phyloP scores from a whole-genome alignment of 2,797 vertebrate species.

The Brotula barbata region DNA sequence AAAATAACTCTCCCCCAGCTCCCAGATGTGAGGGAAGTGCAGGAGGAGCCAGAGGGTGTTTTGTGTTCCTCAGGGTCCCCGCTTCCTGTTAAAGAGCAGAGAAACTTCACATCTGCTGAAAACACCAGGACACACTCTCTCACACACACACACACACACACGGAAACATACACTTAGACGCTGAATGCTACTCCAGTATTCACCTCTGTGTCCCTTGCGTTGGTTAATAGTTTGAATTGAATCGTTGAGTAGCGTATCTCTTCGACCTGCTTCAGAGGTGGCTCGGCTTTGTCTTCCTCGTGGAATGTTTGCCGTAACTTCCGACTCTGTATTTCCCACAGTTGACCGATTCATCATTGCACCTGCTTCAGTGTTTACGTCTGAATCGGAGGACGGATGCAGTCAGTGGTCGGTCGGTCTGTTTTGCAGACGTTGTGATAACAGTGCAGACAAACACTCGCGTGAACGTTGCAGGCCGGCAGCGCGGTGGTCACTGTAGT shows the following conservation, averaged over 20 bases:
- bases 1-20: slow-evolving; percentile 33
- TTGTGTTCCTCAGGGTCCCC: slow-evolving; percentile 72
- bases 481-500: slow-evolving; percentile 33
- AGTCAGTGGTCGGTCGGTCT: slow-evolving; percentile 20
- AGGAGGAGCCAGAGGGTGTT: slow-evolving; percentile 65
- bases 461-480: slow-evolving; percentile 24
- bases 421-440: slow-evolving; percentile 37
- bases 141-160: background rate
- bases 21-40: slow-evolving; percentile 71
- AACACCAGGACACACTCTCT: slow-evolving; percentile 32
- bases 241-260: background rate
- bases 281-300: slow-evolving; percentile 21
- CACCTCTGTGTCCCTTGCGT: slow-evolving; percentile 1
- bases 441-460: slow-evolving; percentile 37
- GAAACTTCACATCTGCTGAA: slow-evolving; percentile 66
- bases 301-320: slow-evolving; percentile 31
- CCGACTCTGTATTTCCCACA: slow-evolving; percentile 13
- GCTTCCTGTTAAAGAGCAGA: slow-evolving; percentile 73
- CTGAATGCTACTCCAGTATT: slow-evolving; percentile 7
- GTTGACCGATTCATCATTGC: slow-evolving; percentile 48
- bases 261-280: slow-evolving; percentile 8
- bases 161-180: too few species aligned
- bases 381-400: slow-evolving; percentile 47
- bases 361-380: slow-evolving; percentile 66
- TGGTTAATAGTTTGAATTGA: slow-evolving; percentile 8